phyloP scores from a whole-genome alignment of 1,140 invertebrate species.

The Cydia amplana region DNA sequence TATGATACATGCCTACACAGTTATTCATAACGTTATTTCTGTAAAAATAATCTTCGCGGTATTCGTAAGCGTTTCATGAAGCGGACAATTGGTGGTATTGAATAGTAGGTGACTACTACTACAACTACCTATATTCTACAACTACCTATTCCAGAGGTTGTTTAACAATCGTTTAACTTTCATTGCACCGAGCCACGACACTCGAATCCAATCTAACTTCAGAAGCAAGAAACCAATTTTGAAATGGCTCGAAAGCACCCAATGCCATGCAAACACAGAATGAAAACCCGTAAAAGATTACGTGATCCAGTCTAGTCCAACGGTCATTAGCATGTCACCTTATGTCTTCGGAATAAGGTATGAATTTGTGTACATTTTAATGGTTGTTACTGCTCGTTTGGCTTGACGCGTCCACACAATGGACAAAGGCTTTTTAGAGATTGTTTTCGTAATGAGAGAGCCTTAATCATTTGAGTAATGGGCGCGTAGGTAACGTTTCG shows the following conservation, averaged over 20 bases:
- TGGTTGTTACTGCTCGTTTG: background rate
- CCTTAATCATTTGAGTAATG: slow-evolving; percentile 18
- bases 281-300: slow-evolving; percentile 27
- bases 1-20: no score
- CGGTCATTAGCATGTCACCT: background rate
- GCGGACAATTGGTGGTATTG: no score
- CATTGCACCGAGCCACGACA: slow-evolving; percentile 27
- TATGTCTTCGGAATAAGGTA: background rate
- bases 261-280: slow-evolving; percentile 26
- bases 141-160: background rate
- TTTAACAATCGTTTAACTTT: background rate
- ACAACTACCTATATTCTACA: no score
- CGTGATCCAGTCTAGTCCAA: slow-evolving; percentile 5
- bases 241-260: slow-evolving; percentile 23
- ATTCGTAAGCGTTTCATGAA: no score
- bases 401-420: slow-evolving; percentile 19
- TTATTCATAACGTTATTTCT: no score
- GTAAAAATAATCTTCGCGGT: no score
- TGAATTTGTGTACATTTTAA: background rate
- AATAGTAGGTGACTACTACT: no score
- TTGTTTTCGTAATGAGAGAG: slow-evolving; percentile 22
- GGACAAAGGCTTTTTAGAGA: slow-evolving; percentile 22
- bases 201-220: slow-evolving; percentile 3
- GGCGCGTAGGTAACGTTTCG: background rate
- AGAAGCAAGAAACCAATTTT: background rate